Evolutionary conservation across 2,113 vertebrate species (phyloP), one percentile per base, ranked within the genome.

Genomic region (Ciconia stormi): DNA sequence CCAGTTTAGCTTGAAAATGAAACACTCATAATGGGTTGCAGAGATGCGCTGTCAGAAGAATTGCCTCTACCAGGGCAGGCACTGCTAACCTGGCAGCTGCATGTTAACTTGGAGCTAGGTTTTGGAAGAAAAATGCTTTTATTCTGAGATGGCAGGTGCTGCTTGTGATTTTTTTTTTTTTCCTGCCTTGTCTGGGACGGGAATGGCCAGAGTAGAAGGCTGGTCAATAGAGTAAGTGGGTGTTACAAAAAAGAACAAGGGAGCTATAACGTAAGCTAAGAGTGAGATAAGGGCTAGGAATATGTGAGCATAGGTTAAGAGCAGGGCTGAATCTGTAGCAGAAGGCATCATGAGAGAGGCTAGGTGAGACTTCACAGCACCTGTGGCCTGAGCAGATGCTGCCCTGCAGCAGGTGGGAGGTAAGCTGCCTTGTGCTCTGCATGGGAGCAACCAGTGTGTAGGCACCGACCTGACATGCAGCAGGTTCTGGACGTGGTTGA

Each of bases 381-480:
- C 11, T 3, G 0, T 25, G 53, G 25, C 66, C 38, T 3, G 11
- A 62, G 13, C 59, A 27, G 2, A 1, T 25, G 46, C 65, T 15
- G 29, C 49, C 38, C 32, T 46, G 46, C 29, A 30, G 46, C 3
- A 3, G 40, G 16, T 22, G 25, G 34, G 40, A 34, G 21, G 27
- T 74, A 25, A 87, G 13, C n/a, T 90, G 38, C 63, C 52, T 10
- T 3, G 1, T 36, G 42, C 40, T 62, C 44, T 2, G 2, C 9
- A 1, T 11, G 58, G 65, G 44, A 89, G 18, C 52, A 42, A 7
- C 62, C 42, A 32, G 19, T 1, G 6, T 40, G 52, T 26, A 17
- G 47, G 40, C 49, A 50, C 6, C 1, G 0, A 10, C 34, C 20
- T 16, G 30, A 10, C 20, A 22, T 1, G 0, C 3, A 0, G 23